Base-by-base conservation (phyloP, 2,113 vertebrate genomes). In the Dasyprocta punctata region DNA sequence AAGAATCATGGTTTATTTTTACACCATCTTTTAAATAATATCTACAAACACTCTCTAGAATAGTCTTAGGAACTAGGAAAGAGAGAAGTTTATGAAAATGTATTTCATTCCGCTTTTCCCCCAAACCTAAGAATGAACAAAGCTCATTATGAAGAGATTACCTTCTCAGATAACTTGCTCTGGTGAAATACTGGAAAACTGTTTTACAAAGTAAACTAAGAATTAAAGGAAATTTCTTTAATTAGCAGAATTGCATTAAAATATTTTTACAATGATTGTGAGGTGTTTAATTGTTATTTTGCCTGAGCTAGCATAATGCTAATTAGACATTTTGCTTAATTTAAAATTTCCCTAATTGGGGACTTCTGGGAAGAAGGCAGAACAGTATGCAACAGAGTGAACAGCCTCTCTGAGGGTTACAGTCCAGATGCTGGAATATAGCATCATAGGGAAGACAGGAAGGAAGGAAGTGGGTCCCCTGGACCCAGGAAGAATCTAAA, bases 271-370 rank as follows among this genome's bases (percentile, higher is more conserved):
- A 56, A 33, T 80, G 33, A 92, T 82, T 92, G 12, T 81, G 36
- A 97, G 89, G 19, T 63, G 91, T 87, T 88, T 24, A 94, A 90
- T 95, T 90, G 52, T 90, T 63, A 90, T 71, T 90, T 90, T 96
- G 83, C 73, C 17, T 96, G 88, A 90, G 63, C 41, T 73, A 65
- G 17, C 67, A 63, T 73, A 60, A 90, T 85, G 71, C 52, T 82
- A 75, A 82, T 92, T n/a, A 90, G 22, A 88, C 71, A 49, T 75
- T 95, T 96, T 90, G 82, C 44, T 96, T 82, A 65, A 44, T 65
- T 95, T 56, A 36, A 91, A 63, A 9, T 11, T 69, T 89, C 91
- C 38, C 20, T 63, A 30, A 52, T 91, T 47, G n/a, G n/a, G n/a
- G n/a, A n/a, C n/a, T n/a, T n/a, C n/a, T n/a, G n/a, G n/a, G n/a